Conservation (phyloP, 2,888 invertebrate species). For the Agrotis segetum region DNA sequence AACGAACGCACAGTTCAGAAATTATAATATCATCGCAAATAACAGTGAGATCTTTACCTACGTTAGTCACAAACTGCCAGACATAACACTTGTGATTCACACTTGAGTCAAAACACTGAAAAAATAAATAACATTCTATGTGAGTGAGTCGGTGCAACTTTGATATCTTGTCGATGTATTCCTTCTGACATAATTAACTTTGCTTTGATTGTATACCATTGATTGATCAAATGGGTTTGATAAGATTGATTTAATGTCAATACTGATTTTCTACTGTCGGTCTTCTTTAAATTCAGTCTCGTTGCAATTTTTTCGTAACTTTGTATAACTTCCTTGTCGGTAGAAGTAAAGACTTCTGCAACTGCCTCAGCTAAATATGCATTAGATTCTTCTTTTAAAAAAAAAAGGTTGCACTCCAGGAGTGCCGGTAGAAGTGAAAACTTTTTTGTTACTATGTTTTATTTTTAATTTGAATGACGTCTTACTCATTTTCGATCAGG, state of each 20-base stretch:
- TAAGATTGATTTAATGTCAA: constrained; percentile 15
- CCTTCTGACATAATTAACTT: constrained; percentile 38
- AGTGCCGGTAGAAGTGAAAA: too few relatives aligned
- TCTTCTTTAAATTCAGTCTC: constrained; percentile 11
- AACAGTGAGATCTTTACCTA: constrained; percentile 72
- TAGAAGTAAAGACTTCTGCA: constrained; percentile 1
- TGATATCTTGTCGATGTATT: constrained; percentile 47
- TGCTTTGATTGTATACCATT: background rate
- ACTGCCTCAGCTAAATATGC: constrained; percentile 1
- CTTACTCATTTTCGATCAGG: too few relatives aligned
- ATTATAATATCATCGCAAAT: constrained; percentile 62
- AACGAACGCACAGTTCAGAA: constrained; percentile 19
- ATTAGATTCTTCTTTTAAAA: constrained; percentile 16
- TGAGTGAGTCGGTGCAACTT: constrained; percentile 76
- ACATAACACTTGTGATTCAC: constrained; percentile 84
- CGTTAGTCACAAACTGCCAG: constrained; percentile 80
- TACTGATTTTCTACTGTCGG: constrained; percentile 5
- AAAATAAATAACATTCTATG: constrained; percentile 76
- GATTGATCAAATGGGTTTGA: constrained; percentile 9
- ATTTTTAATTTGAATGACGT: too few relatives aligned
- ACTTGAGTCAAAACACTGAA: constrained; percentile 84
- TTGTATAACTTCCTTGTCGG: constrained; percentile 33
- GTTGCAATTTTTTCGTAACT: constrained; percentile 18
- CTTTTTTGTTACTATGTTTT: too few relatives aligned
- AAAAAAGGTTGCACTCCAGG: too few relatives aligned